Evolutionary conservation across 2,888 invertebrate genomes (phyloP), one percentile per base, ranked within the genome.

Genomic region (Nymphalis polychloros): DNA sequence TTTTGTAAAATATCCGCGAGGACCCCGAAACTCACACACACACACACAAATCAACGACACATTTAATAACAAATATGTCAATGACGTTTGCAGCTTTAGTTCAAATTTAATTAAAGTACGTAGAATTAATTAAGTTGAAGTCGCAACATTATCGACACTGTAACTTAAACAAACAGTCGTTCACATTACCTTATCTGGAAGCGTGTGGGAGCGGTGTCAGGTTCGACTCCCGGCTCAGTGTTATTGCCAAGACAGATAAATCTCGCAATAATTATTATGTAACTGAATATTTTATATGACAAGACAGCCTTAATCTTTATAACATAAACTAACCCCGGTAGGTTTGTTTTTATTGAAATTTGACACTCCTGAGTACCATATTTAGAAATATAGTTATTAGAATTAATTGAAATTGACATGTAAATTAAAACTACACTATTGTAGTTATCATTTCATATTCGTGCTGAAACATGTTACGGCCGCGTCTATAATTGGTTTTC

Each of bases 201-300:
- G 68, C 69, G 78, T 80, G 84, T 86, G 85, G 81, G 86, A 88
- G 83, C 81, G 84, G 87, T 83, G 82, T 88, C 83, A 61, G 80
- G 79, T 87, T 86, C 81, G 78, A 80, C 59, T 84, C 83, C 79
- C 80, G 81, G 73, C 57, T 76, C 75, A 61, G 57, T 67, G 70
- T 67, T 64, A 63, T 63, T 59, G 68, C 66, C 49, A 35, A 59
- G 48, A 52, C 48, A 59, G 50, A 61, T 60, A 64, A 48, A 68
- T 60, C 49, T 63, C 59, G 49, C 68, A 64, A 68, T 57, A 63
- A 46, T 23, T 19, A 63, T 67, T 55, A n/a, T 64, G 64, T 69
- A 72, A 67, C 67, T 13, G n/a, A 67, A 69, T 53, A 69, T 64
- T 67, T 49, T 52, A 49, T n/a, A 19, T 49, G 47, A 17, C 13